Evolutionary conservation across 2,888 invertebrate genomes (phyloP), one percentile per base, ranked within the genome.

Genomic region (Lasioglossum figueresi): DNA sequence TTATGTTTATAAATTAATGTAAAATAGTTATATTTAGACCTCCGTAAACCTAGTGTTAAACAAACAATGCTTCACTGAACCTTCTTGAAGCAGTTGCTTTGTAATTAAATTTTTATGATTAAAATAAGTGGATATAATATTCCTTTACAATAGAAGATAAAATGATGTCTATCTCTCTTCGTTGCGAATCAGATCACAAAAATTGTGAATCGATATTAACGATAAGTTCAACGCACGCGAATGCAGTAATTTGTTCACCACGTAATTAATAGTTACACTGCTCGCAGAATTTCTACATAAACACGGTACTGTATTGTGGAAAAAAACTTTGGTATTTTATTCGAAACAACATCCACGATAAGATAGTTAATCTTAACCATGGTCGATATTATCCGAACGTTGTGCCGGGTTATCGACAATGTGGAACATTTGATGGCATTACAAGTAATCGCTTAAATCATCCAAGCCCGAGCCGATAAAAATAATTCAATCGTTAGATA

Each of bases 311-410:
- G 12, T 68, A 70, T 43, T 68, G 63, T 71, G 76, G 68, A 77
- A 81, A 71, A 76, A 82, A 76, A 80, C 84, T 78, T 76, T 34
- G 84, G 84, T 88, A 90, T 91, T 91, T 89, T 40, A 88, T 91
- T 90, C 71, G 84, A 77, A 89, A 84, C 87, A 88, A 88, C 88
- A 87, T 82, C 79, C 72, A 45, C 37, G 91, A 91, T 91, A 91
- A 91, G 85, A 75, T 56, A 72, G 86, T 90, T 90, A 89, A 91
- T 91, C 91, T 88, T 85, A 90, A 82, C 84, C 80, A 83, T 84
- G 88, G 82, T 72, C 85, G 90, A 91, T 87, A 90, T 88, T 88
- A 82, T 74, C 48, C 76, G 76, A 81, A 80, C 66, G 43, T 78
- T 75, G 70, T 71, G 76, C 27, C 59, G 40, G 78, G 83, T 84